phyloP scores from a whole-genome alignment of 2,888 invertebrate genomes.

The Linnaemya tessellans region DNA sequence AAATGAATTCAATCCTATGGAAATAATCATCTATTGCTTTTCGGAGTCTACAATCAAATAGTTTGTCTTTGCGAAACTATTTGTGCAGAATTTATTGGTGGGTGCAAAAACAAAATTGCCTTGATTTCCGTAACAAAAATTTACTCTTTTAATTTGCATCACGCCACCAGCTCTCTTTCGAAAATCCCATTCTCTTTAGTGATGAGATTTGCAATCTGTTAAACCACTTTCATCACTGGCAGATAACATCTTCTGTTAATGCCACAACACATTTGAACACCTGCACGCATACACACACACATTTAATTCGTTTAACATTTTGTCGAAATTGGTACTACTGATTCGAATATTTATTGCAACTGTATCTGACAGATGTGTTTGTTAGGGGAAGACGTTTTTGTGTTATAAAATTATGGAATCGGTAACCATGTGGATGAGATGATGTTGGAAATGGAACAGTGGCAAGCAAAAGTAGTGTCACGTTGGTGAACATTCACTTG shows the following conservation, averaged over 20 bases:
- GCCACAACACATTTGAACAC: background rate
- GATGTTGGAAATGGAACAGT: no score
- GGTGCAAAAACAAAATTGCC: background rate
- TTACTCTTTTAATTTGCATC: background rate
- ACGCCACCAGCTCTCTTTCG: background rate
- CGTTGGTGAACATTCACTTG: no score
- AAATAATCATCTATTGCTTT: no score
- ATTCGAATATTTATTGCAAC: constrained; percentile 6
- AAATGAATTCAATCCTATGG: no score
- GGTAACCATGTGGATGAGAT: no score
- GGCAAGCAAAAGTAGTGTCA: no score
- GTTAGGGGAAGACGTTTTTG: background rate
- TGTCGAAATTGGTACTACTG: background rate
- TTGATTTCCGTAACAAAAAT: background rate
- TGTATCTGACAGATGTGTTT: background rate
- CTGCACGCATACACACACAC: no score
- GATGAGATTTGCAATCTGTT: background rate
- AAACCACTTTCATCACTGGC: background rate
- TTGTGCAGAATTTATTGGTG: background rate
- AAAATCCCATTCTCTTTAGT: constrained; percentile 2
- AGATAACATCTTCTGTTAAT: background rate
- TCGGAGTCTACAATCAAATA: no score
- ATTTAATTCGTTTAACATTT: background rate
- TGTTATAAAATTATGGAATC: background rate
- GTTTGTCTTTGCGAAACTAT: background rate